Evolutionary conservation across 2,113 vertebrate genomes (phyloP), one percentile per base, ranked within the genome.

Genomic region (Scopus umbretta): DNA sequence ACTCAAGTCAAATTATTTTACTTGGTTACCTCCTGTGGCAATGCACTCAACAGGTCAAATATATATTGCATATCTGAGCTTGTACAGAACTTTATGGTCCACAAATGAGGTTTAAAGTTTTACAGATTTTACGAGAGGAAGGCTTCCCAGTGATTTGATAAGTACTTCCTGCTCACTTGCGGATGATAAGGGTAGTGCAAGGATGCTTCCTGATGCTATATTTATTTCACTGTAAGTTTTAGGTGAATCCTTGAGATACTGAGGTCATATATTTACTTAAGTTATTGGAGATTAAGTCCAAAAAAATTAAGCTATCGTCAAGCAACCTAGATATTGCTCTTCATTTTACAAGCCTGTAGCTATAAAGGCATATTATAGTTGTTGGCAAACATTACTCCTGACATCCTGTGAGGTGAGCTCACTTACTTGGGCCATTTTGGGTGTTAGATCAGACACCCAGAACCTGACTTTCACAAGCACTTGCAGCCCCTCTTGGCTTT

Each of bases 51-150:
- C 40, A 87, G 76, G 68, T 88, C 75, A 94, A 81, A 88, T 80
- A 91, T 32, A 79, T 91, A 93, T 76, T 81, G 76, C 55, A 55
- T 79, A 90, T 85, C 36, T 72, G 62, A 96, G 67, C 68, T 88
- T 80, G 29, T 86, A 38, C 61, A 90, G 84, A 88, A 94, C 43
- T 95, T 96, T 88, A 94, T 85, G 62, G 73, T 80, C 75, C 88
- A 62, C 62, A 95, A 94, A 94, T 52, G 74, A 86, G n/a, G 61
- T 83, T 92, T 95, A 71, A 90, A 59, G 88, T 94, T 97, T 94
- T 73, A 85, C 74, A 96, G 73, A 97, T 94, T 91, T 94, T 70
- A 47, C 16, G 78, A 91, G 73, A 91, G 38, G 12, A 80, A 89
- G 53, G 20, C 36, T 94, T 90, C 42, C 40, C n/a, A 36, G 43